Evolutionary conservation across 2,888 invertebrate genomes (phyloP), one percentile per base, ranked within the genome.

Genomic region (Sinodicranocentrus sp.): DNA sequence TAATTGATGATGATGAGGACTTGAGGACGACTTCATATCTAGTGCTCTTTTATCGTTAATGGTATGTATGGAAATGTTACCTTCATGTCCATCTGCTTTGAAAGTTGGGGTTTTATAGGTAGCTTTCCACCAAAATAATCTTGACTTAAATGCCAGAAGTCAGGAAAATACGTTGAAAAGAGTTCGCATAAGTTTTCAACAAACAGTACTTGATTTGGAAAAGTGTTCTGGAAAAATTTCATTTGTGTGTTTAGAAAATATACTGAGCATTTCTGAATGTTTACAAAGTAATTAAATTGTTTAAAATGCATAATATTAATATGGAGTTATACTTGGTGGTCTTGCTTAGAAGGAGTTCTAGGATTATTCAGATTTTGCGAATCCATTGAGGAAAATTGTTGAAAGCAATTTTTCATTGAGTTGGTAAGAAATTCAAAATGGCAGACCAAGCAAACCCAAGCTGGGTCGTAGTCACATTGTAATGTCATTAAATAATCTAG

Each of bases 101-200:
- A 93, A 1, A 93, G 91, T 90, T 94, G 94, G 13, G 94, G 92
- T 86, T 95, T 94, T 0, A 95, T 94, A 89, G 94, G 94, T 76
- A 98, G 91, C 90, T 97, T 96, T 6, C 96, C 96, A 2, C 95
- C 95, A 91, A 98, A 98, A 92, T 99, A 99, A 48, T 97, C 94
- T 89, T 97, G 95, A 0, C 98, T 98, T 0, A 99, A 93, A 90
- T 97, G 96, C 98, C 98, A 99, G 89, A 99, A 93, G 90, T 98
- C 97, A 39, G 97, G 96, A 90, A 98, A 93, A 86, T 94, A 93
- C 78, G 94, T 94, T 0, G 94, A 93, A 52, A 97, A 93, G 84
- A 95, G 92, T 76, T 94, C 94, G 85, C 95, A 95, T 39, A 96
- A 91, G 89, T 95, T 95, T 90, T 97, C 96, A 70, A 95, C 93